phyloP scores from a whole-genome alignment of 1,140 invertebrate genomes.

The Tetramorium simillimum region DNA sequence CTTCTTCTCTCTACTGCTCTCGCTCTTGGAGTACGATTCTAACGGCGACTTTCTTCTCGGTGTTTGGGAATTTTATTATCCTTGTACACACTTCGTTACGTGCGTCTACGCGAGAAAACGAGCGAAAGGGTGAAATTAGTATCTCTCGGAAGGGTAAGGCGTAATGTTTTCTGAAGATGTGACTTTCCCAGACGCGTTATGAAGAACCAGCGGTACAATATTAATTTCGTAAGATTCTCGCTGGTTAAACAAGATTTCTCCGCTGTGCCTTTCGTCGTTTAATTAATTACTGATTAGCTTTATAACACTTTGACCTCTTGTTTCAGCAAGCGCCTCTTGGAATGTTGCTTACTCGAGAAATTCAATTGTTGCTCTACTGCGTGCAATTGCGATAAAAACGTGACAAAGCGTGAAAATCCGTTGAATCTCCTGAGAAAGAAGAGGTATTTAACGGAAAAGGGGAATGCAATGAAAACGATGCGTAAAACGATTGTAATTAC shows the following conservation, averaged over 20 bases:
- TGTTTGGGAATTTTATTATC: constrained; percentile 68
- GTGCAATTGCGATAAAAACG: neutral
- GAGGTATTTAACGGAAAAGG: neutral
- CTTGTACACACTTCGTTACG: constrained; percentile 58
- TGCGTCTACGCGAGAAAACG: neutral
- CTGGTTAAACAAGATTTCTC: neutral
- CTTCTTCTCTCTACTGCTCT: neutral
- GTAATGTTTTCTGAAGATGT: neutral
- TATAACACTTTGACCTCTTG: neutral
- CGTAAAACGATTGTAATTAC: constrained; percentile 41
- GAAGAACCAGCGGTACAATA: neutral
- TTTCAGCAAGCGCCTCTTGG: neutral
- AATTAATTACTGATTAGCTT: constrained; percentile 22
- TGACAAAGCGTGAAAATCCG: neutral
- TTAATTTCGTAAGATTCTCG: constrained; percentile 22
- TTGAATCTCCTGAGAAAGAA: neutral
- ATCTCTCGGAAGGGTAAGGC: neutral
- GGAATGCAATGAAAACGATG: neutral
- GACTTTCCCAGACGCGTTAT: neutral
- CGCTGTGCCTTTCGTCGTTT: neutral
- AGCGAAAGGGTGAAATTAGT: constrained; percentile 11
- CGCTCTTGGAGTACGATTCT: constrained; percentile 23
- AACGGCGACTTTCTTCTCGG: constrained; percentile 2
- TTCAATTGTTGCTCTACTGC: neutral
- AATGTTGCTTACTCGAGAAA: neutral